Evolutionary conservation across 2,888 invertebrate species (phyloP), one percentile per base, ranked within the genome.

Genomic region (Lasioglossum lativentre): DNA sequence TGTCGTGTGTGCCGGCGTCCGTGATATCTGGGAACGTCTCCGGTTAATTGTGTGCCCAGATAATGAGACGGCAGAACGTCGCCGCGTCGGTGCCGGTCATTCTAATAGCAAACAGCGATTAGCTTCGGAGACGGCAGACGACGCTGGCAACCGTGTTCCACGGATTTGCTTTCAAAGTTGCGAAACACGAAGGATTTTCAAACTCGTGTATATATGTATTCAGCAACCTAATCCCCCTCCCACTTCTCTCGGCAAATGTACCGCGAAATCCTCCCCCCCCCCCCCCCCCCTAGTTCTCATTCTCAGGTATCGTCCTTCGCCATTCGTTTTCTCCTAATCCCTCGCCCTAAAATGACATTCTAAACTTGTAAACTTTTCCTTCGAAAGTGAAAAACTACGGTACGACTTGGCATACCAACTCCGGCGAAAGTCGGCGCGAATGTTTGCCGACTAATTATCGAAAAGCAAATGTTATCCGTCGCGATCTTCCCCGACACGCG

Each of bases 1-100:
- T 14, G 59, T 59, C 14, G 27, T 27, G 27, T 27, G 27, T n/a
- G 14, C 27, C 14, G 27, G 4, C 59, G 27, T 16, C 56, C 81
- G 80, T n/a, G 23, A 87, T 82, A 88, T 87, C 78, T 68, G 23
- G 68, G 45, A 85, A 82, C 10, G 72, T 34, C 19, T 78, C 71
- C 76, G 82, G 76, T 73, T 85, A 82, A 86, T 85, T 78, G 78
- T 78, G 78, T 77, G 76, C 80, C 47, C 79, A 85, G 87, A 83
- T 82, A 79, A 82, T 78, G 76, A 71, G 82, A 78, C 72, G 78
- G 59, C 73, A 40, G 70, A 74, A 40, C 59, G 85, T 75, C 59
- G 72, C 80, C 78, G 52, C 10, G 10, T n/a, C 52, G 52, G 23
- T 52, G 52, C n/a, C 56, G 63, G 23, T 76, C 78, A 56, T 56